A percentile compares a stretch with the other conserved stretches of the same genome.
These are phyloP conservation scores for Caloenas nicobarica DNA, from an alignment of 2,113 vertebrate species.

Conservation along the genomic window DNA sequence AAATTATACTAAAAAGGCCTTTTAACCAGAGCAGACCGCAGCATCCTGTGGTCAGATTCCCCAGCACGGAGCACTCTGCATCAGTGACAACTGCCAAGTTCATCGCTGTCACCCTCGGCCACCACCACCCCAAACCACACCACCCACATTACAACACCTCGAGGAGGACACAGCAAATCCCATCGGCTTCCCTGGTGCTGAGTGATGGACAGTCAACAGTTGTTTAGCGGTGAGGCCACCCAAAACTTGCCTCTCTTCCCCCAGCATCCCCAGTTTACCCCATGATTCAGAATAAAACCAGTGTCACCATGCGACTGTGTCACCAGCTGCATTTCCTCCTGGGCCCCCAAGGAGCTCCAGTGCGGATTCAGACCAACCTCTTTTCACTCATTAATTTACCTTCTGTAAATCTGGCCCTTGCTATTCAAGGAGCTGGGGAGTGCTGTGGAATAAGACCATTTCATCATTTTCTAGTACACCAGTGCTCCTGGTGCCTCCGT, in stretches of 20 bases:
- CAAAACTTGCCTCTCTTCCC: neutral
- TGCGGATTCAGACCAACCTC: neutral
- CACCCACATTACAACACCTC: rapidly evolving
- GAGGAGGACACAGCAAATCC: neutral
- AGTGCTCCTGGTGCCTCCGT: neutral
- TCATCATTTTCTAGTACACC: neutral
- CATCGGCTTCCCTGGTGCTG: neutral
- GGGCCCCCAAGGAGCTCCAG: neutral
- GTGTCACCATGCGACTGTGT: neutral
- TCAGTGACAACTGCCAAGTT: neutral
- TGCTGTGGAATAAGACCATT: neutral
- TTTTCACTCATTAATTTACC: neutral
- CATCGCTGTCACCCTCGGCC: neutral
- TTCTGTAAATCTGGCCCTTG: neutral
- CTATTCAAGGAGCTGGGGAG: neutral
- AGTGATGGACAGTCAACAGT: neutral
- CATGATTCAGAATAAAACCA: neutral
- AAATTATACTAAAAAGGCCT: neutral
- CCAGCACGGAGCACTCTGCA: neutral
- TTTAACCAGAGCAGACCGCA: neutral
- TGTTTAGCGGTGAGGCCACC: neutral
- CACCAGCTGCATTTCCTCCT: neutral
- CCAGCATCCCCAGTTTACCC: neutral
- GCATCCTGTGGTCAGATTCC: neutral
- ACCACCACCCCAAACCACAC: neutral